A percentile compares a stretch with the other conserved stretches of the same genome.
phyloP scores from a whole-genome alignment of 1,140 invertebrate species.

The Sweltsa coloradensis region DNA sequence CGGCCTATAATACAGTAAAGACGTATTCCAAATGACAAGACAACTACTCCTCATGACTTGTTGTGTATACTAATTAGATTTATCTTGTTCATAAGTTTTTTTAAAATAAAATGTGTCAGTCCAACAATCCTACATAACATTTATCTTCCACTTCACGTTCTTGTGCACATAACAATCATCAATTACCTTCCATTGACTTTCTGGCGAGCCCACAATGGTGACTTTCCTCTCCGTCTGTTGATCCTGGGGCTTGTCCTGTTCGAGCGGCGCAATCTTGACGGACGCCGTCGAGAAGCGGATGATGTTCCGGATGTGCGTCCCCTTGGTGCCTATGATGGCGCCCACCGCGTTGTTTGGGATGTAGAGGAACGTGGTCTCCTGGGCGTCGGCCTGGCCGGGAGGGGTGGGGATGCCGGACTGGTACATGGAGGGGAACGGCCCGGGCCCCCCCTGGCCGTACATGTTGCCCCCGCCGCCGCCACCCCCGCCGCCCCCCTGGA shows the following conservation, averaged over 20 bases:
- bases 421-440: constrained; percentile 40
- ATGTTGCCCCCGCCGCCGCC: constrained; percentile 40
- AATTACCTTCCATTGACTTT: constrained; percentile 89
- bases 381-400: constrained; percentile 35
- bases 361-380: constrained; percentile 87
- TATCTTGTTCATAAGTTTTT: too few relatives aligned
- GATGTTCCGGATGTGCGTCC: constrained; percentile 91
- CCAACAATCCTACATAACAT: not conserved
- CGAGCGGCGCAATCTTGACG: constrained; percentile 82
- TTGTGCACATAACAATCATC: not conserved
- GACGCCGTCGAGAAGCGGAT: constrained; percentile 91
- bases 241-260: constrained; percentile 53
- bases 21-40: too few relatives aligned
- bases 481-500: too few relatives aligned
- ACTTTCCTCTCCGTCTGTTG: constrained; percentile 66
- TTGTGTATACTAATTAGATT: too few relatives aligned
- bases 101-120: too few relatives aligned
- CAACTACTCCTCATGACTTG: too few relatives aligned
- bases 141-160: not conserved
- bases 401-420: constrained; percentile 34
- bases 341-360: constrained; percentile 96
- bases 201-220: constrained; percentile 86
- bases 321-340: constrained; percentile 94
- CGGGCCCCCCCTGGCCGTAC: constrained; percentile 37
- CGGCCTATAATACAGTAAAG: too few relatives aligned